Conservation (phyloP, 2,888 invertebrate species). For the Galeruca laticollis region DNA sequence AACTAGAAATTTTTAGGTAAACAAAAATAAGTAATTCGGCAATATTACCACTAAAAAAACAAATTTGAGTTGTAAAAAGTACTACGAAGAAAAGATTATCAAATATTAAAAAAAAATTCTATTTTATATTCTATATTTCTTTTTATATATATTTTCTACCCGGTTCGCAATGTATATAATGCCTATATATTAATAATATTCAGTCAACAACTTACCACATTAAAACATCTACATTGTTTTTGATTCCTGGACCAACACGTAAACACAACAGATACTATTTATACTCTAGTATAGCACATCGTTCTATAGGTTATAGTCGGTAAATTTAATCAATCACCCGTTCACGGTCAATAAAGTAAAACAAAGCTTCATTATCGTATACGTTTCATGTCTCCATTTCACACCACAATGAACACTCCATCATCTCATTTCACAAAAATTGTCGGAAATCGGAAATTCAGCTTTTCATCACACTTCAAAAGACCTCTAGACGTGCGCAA, state of each 20-base stretch:
- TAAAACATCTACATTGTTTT: not conserved
- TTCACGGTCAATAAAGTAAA: constrained; percentile 21
- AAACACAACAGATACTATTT: constrained; percentile 18
- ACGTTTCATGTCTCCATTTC: constrained; percentile 16
- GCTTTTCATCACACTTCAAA: constrained; percentile 35
- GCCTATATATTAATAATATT: too few species aligned
- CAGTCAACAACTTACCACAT: constrained; percentile 11
- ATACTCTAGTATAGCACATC: not conserved
- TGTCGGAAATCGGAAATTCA: constrained; percentile 31
- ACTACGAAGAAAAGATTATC: too few species aligned
- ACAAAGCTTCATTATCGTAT: constrained; percentile 21
- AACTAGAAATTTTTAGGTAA: too few species aligned
- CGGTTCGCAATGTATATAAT: too few species aligned
- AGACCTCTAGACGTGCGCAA: constrained; percentile 26
- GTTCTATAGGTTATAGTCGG: constrained; percentile 31
- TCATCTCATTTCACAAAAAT: constrained; percentile 21
- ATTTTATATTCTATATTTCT: too few species aligned
- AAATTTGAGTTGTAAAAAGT: too few species aligned
- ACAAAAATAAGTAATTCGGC: too few species aligned
- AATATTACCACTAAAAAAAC: too few species aligned
- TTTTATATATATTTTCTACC: too few species aligned
- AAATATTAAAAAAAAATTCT: too few species aligned
- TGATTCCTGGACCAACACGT: constrained; percentile 3
- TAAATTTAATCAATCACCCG: constrained; percentile 13
- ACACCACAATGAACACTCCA: constrained; percentile 26